Conservation (phyloP, 2,888 invertebrate genomes). For the Oegoconia quadripuncta region DNA sequence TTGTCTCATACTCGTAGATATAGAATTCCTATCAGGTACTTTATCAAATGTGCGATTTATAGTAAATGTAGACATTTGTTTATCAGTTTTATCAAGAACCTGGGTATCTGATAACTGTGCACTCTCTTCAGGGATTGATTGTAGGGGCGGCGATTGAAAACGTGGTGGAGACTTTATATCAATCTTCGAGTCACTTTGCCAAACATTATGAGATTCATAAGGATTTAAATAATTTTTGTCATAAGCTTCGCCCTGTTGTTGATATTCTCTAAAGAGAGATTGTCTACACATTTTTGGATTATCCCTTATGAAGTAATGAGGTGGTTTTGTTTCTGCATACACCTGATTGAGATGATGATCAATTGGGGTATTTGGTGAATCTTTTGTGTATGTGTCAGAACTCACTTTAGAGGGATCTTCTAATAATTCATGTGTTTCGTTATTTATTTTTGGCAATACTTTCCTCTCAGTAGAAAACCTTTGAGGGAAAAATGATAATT, state of each 20-base stretch:
- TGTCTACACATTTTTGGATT: conserved; percentile 58
- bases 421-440: conserved; percentile 55
- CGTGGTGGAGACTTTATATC: conserved; percentile 56
- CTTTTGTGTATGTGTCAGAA: conserved; percentile 76
- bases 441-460: conserved; percentile 46
- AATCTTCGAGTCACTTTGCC: conserved; percentile 49
- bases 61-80: conserved; percentile 57
- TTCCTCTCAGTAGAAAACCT: conserved; percentile 70
- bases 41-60: conserved; percentile 67
- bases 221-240: conserved; percentile 37
- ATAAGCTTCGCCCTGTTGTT: conserved; percentile 39
- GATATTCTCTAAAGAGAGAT: conserved; percentile 58
- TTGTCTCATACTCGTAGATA: conserved; percentile 36
- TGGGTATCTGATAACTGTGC: conserved; percentile 54
- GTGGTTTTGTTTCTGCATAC: conserved; percentile 38
- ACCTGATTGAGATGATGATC: conserved; percentile 40
- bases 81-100: conserved; percentile 46
- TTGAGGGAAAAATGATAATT: conserved; percentile 63
- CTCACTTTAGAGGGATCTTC: conserved; percentile 55
- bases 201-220: conserved; percentile 52
- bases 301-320: conserved; percentile 41
- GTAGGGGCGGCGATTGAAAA: conserved; percentile 60
- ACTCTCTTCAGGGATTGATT: conserved; percentile 74
- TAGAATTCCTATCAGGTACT: conserved; percentile 30
- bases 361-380: conserved; percentile 59